A percentile compares a stretch with the other conserved stretches of the same genome.
These are phyloP conservation scores for Lamproptera curius DNA, from an alignment of 2,888 invertebrate genomes.

Conservation along the genomic window DNA sequence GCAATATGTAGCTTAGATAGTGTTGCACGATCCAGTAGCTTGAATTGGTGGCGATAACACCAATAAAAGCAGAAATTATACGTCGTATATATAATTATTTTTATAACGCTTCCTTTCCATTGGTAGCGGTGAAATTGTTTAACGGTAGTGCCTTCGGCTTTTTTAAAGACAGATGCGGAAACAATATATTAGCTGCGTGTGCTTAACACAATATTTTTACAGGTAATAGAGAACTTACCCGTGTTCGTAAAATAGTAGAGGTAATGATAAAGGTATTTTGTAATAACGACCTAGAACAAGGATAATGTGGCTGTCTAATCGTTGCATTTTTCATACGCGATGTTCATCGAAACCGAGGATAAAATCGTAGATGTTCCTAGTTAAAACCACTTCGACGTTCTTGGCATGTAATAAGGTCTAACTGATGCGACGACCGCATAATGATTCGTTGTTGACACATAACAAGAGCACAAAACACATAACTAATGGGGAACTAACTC, in stretches of 20 bases:
- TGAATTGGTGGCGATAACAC: slow-evolving; percentile 38
- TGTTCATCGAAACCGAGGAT: slow-evolving; percentile 48
- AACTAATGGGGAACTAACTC: slow-evolving; percentile 57
- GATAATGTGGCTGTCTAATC: slow-evolving; percentile 68
- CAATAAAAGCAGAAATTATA: slow-evolving; percentile 58
- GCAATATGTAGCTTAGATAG: slow-evolving; percentile 45
- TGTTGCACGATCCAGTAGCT: slow-evolving; percentile 41
- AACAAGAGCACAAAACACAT: slow-evolving; percentile 57
- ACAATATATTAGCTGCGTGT: slow-evolving; percentile 66
- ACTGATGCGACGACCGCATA: too few species aligned
- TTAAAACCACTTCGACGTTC: slow-evolving; percentile 54
- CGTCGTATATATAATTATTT: slow-evolving; percentile 69
- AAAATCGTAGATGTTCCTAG: slow-evolving; percentile 67
- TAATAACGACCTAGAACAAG: slow-evolving; percentile 53
- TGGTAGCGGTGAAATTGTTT: slow-evolving; percentile 68
- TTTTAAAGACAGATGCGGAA: slow-evolving; percentile 53
- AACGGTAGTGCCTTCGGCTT: slow-evolving; percentile 77
- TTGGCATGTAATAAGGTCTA: slow-evolving; percentile 49
- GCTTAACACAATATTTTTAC: slow-evolving; percentile 75
- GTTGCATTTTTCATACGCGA: slow-evolving; percentile 70
- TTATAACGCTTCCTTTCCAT: slow-evolving; percentile 71
- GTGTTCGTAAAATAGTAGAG: slow-evolving; percentile 65
- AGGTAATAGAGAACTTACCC: slow-evolving; percentile 69
- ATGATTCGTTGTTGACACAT: too few species aligned
- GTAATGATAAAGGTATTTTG: slow-evolving; percentile 68